phyloP scores from a whole-genome alignment of 2,888 invertebrate species.

The Gymnocheta viridis region DNA sequence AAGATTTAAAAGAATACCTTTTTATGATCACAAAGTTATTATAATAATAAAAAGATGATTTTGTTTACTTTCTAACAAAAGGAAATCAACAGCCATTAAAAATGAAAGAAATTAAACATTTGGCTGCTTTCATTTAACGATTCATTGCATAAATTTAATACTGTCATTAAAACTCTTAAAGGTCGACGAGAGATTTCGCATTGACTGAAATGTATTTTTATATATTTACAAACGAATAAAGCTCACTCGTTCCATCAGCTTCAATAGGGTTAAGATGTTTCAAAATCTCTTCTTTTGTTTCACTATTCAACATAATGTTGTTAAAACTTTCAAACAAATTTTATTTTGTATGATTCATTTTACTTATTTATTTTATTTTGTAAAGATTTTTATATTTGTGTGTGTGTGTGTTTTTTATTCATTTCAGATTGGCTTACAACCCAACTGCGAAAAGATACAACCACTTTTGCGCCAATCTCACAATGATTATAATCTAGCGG shows the following conservation, averaged over 20 bases:
- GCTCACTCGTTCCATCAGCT: background rate
- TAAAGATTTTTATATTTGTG: conserved; percentile 3
- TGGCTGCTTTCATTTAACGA: conserved; percentile 39
- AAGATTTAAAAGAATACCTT: conserved; percentile 20
- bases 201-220: background rate
- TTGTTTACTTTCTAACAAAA: background rate
- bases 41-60: conserved; percentile 22
- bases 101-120: conserved; percentile 24
- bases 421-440: conserved; percentile 84
- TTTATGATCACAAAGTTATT: conserved; percentile 52
- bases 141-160: conserved; percentile 56
- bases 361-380: conserved; percentile 14
- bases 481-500: conserved; percentile 87
- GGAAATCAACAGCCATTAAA: conserved; percentile 2
- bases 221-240: background rate
- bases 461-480: conserved; percentile 84
- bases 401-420: conserved; percentile 20
- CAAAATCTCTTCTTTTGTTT: conserved; percentile 9
- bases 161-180: conserved; percentile 36
- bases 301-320: conserved; percentile 51
- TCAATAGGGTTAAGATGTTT: background rate
- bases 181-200: conserved; percentile 1
- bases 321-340: conserved; percentile 19
- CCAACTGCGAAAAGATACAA: conserved; percentile 86
- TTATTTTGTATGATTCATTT: conserved; percentile 26